Evolutionary conservation across 2,797 vertebrate genomes (phyloP).

Genomic region (Peromyscus nudipes): DNA sequence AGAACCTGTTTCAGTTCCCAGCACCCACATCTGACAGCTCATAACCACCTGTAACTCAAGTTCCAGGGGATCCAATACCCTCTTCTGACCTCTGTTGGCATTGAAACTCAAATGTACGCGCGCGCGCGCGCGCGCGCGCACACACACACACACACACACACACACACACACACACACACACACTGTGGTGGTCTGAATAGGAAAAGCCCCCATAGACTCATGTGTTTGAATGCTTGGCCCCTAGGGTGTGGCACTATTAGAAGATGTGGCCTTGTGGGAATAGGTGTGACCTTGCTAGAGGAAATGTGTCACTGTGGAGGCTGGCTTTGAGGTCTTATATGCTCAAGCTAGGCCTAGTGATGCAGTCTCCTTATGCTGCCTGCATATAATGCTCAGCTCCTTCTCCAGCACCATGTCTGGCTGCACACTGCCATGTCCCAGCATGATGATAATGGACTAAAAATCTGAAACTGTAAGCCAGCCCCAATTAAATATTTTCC

Average conservation of each 20-base stretch:
- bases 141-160: background rate
- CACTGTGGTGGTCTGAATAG: background rate
- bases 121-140: no score
- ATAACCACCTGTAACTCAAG: background rate
- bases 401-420: background rate
- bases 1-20: background rate
- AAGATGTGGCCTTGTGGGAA: no score
- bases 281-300: background rate
- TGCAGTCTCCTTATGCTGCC: no score
- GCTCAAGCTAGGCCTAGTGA: no score
- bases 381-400: background rate
- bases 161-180: background rate
- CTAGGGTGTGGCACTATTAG: background rate
- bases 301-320: background rate
- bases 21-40: background rate
- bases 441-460: background rate
- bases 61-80: background rate
- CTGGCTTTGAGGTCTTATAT: no score
- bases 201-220: no score
- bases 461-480: background rate
- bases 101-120: background rate
- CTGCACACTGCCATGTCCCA: background rate
- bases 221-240: background rate
- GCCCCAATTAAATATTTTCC: background rate
- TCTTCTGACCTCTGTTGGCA: background rate